Evolutionary conservation across 2,113 vertebrate genomes (phyloP).

Genomic region (Toxotes jaculatrix): DNA sequence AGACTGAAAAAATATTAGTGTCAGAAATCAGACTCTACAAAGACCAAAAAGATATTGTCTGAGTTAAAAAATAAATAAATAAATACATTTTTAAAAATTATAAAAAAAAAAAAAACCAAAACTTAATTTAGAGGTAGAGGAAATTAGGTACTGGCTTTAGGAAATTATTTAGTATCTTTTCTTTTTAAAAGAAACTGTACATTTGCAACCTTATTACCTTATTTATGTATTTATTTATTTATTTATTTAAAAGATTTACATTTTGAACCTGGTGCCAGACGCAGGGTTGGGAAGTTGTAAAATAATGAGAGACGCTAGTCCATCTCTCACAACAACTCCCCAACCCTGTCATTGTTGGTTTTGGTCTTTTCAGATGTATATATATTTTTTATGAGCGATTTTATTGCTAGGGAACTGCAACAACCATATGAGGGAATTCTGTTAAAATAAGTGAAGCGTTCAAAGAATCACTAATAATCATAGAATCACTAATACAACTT

Average conservation of each 20-base stretch:
- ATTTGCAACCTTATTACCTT: background rate
- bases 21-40: background rate
- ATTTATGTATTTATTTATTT: no score
- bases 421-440: background rate
- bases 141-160: no score
- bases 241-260: no score
- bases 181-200: background rate
- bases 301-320: background rate
- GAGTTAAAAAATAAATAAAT: no score
- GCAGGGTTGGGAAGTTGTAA: background rate
- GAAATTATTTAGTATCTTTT: background rate
- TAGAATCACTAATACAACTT: background rate
- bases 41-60: no score
- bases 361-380: background rate
- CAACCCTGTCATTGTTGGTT: background rate
- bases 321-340: background rate
- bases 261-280: background rate
- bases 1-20: background rate
- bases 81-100: no score
- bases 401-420: background rate
- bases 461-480: background rate
- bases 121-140: no score
- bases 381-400: background rate
- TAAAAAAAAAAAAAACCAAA: no score
- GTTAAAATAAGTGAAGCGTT: background rate